A percentile compares a stretch with the other conserved stretches of the same genome.
These are phyloP conservation scores for Delichon dasypus DNA, from an alignment of 2,797 vertebrate species.

Conservation along the genomic window DNA sequence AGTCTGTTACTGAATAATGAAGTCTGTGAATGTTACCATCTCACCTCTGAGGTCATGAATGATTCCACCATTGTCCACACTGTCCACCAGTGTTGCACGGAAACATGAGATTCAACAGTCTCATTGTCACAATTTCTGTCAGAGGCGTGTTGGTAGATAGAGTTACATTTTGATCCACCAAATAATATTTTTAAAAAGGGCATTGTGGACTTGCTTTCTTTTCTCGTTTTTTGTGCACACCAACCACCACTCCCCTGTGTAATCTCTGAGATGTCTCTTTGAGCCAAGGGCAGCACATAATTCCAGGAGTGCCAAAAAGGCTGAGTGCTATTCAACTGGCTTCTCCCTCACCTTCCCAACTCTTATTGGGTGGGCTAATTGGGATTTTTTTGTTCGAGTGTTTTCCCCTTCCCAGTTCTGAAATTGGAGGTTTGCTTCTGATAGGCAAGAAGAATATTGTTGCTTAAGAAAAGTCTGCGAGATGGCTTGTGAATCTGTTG, in stretches of 20 bases:
- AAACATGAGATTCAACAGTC: neutral
- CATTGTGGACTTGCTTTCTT: neutral
- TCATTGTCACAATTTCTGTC: neutral
- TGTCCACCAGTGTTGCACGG: neutral
- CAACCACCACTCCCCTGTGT: neutral
- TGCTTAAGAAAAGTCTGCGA: neutral
- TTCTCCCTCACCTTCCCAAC: neutral
- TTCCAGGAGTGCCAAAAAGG: neutral
- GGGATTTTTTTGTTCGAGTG: neutral
- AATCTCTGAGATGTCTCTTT: neutral
- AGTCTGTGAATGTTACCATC: neutral
- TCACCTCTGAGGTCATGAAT: neutral
- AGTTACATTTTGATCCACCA: neutral
- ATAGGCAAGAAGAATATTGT: neutral
- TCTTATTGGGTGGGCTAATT: neutral
- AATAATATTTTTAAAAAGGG: neutral
- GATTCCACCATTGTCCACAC: neutral
- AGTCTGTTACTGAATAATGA: neutral
- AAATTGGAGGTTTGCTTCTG: neutral
- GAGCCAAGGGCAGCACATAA: neutral
- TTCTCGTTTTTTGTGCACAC: neutral
- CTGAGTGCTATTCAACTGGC: neutral
- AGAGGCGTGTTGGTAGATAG: neutral
- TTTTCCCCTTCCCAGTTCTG: neutral
- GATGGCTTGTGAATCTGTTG: neutral